Base-by-base conservation (phyloP, 2,797 vertebrate genomes). In the Chiroxiphia lanceolata region DNA sequence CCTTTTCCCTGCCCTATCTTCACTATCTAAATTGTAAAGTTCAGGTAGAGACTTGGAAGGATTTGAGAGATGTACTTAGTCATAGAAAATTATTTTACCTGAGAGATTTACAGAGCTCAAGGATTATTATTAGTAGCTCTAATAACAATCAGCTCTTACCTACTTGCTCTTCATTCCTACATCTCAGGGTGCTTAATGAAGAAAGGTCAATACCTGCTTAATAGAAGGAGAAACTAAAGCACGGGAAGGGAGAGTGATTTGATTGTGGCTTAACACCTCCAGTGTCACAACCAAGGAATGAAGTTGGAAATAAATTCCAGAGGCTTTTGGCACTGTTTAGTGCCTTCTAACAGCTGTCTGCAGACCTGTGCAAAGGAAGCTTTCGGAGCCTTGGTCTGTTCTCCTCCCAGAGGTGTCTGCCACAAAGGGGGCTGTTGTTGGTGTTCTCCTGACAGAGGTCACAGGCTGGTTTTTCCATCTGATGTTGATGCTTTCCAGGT, bases 61-160 rank as follows among this genome's bases (percentile, higher is more conserved):
- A 94, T 96, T 93, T 94, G 71, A 68, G 69, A 87, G 83, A 87
- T 94, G 89, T 92, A 60, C 93, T 82, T 94, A 87, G 94, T 91
- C 74, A 84, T 50, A 94, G 80, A 90, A 80, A 94, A 59, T 84
- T 87, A 80, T 84, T 90, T 84, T 82, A 89, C 88, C 81, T 77
- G 88, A 90, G 94, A 90, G 94, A 91, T 69, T 94, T 95, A 79
- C 2, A 64, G 42, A 93, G 81, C 93, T 94, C 83, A 89, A 89
- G 75, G 56, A 29, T 90, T 94, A 94, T 84, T 90, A 96, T 42
- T 96, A 95, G 87, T 51, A 91, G 69, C 71, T 78, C 4, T 65
- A 92, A 80, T 36, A 92, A 78, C 67, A 75, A 59, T 95, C 72
- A 78, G 42, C 54, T 92, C 61, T 68, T 83, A 69, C 2, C 7